Evolutionary conservation across 2,888 invertebrate species (phyloP), one percentile per base, ranked within the genome.

Genomic region (Zaprionus obscuricornis): DNA sequence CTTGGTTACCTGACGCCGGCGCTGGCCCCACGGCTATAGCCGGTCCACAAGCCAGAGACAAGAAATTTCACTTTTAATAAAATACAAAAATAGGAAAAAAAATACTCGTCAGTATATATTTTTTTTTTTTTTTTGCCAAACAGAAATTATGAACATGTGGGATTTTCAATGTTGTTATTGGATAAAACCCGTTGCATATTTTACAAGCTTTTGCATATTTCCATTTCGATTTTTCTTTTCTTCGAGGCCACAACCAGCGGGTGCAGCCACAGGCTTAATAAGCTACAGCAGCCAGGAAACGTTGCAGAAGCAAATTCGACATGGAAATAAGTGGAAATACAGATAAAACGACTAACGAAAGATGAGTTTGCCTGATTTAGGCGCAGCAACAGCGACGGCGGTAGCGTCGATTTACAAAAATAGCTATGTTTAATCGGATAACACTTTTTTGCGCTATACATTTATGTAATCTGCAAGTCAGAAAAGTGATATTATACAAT

Each of bases 191-290:
- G 60, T 69, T 70, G 68, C 66, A 62, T 69, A 66, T 70, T 60
- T 64, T 20, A 68, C 46, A 50, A 58, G 37, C 54, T 33, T 14
- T 27, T 49, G 46, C 45, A 71, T 62, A 62, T 56, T 54, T 52
- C 22, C 60, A 59, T 51, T 51, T 22, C 22, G 39, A 60, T 59
- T 43, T 50, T 16, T 2, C 31, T 31, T 24, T 33, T 17, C 36
- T 26, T 29, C 6, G 20, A 36, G 26, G 26, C 33, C 22, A 45
- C 20, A 42, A 42, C 47, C 74, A 50, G 82, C 77, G 75, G 75
- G 75, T 76, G 75, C 75, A 74, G 74, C 69, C 70, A 67, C 49
- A 18, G 74, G 69, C 69, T 47, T 71, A 73, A 71, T 71, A 57
- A 71, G 59, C 47, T 24, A 31, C 11, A 3, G 24, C 52, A 52